Evolutionary conservation across 2,113 vertebrate species (phyloP).

Genomic region (Centropristis striata): DNA sequence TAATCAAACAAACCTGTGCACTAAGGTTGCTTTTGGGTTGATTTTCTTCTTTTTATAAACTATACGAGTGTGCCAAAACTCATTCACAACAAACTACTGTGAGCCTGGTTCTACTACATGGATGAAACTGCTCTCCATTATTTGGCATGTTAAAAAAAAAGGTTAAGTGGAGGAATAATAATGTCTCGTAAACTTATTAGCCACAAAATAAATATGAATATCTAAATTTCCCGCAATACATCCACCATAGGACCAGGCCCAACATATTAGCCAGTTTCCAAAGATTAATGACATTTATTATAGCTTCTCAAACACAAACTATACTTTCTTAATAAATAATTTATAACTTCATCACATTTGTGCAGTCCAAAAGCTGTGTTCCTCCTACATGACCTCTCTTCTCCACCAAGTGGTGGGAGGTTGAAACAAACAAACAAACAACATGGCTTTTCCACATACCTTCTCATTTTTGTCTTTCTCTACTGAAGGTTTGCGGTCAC

Average conservation of each 20-base stretch:
- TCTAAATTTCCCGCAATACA: neutral
- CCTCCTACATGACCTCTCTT: too few relatives aligned
- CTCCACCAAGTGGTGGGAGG: too few relatives aligned
- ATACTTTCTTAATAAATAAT: too few relatives aligned
- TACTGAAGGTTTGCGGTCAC: conserved; percentile 69
- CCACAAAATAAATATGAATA: neutral
- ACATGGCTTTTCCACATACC: conserved; percentile 19
- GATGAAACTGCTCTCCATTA: neutral
- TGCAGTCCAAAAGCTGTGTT: too few relatives aligned
- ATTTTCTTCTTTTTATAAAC: conserved; percentile 51
- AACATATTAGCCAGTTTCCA: neutral
- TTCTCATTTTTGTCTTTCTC: conserved; percentile 81
- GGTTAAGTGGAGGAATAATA: neutral
- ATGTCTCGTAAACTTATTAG: neutral
- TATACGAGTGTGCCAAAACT: neutral
- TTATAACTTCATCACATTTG: too few relatives aligned
- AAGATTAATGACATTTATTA: too few relatives aligned
- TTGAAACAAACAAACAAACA: too few relatives aligned
- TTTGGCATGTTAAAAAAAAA: too few relatives aligned
- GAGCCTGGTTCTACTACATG: conserved; percentile 24
- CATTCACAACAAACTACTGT: conserved; percentile 1
- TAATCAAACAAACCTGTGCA: neutral
- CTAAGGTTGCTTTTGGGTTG: conserved; percentile 27
- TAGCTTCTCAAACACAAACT: too few relatives aligned
- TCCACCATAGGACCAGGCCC: conserved; percentile 23